These are phyloP conservation scores for Cathartes aura DNA, from an alignment of 2,113 vertebrate species.

Conservation along the genomic window DNA sequence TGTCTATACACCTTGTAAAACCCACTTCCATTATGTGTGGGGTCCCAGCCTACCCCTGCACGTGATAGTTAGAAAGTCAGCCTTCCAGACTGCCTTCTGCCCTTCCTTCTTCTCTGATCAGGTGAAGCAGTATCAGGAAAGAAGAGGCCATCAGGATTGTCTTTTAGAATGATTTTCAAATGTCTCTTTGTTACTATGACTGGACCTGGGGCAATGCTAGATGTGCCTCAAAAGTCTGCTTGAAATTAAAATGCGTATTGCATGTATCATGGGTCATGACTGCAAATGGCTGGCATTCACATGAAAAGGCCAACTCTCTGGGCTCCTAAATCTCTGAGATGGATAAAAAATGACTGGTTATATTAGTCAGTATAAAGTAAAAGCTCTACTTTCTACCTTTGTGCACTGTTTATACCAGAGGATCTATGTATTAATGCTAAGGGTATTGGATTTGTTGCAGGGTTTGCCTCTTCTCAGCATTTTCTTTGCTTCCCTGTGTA, in stretches of 20 bases:
- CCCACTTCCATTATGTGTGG: background rate
- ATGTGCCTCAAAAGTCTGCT: background rate
- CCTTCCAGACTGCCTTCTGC: background rate
- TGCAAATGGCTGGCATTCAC: background rate
- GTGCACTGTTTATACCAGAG: background rate
- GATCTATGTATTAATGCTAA: background rate
- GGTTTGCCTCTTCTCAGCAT: background rate
- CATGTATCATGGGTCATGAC: background rate
- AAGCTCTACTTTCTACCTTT: background rate
- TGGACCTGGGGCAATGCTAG: background rate
- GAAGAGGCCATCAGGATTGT: background rate
- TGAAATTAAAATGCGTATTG: background rate
- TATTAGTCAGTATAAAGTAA: background rate
- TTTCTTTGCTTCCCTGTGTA: background rate
- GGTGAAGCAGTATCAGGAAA: background rate
- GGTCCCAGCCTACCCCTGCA: background rate
- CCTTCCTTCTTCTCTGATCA: background rate
- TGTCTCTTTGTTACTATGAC: background rate
- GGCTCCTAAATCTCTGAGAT: background rate
- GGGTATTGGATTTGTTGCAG: background rate
- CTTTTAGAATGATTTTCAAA: background rate
- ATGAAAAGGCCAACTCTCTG: background rate
- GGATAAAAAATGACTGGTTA: background rate
- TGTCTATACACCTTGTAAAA: background rate
- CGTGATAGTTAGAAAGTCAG: background rate